Evolutionary conservation across 2,113 vertebrate species (phyloP), one percentile per base, ranked within the genome.

Genomic region (Caracal caracal): DNA sequence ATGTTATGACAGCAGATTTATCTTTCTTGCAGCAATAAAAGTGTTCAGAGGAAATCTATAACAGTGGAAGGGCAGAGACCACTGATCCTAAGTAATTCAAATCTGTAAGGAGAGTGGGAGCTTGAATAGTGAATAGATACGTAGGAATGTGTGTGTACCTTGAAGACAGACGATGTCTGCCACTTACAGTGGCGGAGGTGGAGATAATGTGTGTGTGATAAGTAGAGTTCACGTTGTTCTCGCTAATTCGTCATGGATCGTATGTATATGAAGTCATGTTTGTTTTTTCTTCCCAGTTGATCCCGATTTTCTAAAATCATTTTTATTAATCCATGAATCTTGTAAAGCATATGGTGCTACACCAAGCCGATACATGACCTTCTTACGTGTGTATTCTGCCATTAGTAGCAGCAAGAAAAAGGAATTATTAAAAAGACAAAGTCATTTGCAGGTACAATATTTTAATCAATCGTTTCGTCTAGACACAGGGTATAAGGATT

Each of bases 311-410:
- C 98, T 99, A 90, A 99, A 98, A 40, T 99, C 99, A 65, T 99
- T 99, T 98, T 98, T 99, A 98, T 96, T 98, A 97, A 99, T 99
- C 92, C 99, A 99, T 5, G 99, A 99, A 70, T 99, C 99, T 22
- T 99, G 99, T 96, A 99, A 98, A 98, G 98, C 98, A 11, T 98
- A 99, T 0, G 99, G 99, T 85, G 99, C 99, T 68, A 99, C 99
- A 0, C 99, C 99, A 40, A 99, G 99, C 96, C 99, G 99, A 93
- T 99, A 99, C 87, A 99, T 99, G 99, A 99, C 99, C 76, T 99
- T 99, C 95, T 98, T 99, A 94, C 99, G 82, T 43, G 98, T 99
- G 4, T 99, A 99, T 97, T 98, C 98, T 81, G 94, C 99, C 88
- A 98, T 99, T 96, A 99, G 98, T 96, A 99, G 98, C 98, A 99